Base-by-base conservation (phyloP, 2,113 vertebrate genomes). In the Pyrgilauda ruficollis region DNA sequence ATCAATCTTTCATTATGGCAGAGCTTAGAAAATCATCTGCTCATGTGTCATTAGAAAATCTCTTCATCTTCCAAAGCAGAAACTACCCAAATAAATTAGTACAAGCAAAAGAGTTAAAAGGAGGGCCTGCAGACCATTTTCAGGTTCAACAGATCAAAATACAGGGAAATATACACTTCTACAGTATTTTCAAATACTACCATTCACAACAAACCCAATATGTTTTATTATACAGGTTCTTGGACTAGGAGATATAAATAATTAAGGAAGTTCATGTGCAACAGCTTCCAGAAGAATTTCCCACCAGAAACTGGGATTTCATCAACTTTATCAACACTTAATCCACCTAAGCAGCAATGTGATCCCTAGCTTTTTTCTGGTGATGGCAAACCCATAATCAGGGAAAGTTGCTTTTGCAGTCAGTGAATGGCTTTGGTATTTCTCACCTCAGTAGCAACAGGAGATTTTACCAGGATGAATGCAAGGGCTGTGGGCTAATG, bases 1-100 rank as follows among this genome's bases (percentile, higher is more conserved):
- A 98, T 99, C 98, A 97, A 98, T 99, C 98, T 98, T 98, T 98
- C 94, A 98, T 97, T 95, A 92, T 6, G 7, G 85, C 73, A 96
- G 64, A 92, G 79, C 92, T 98, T 90, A 92, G 84, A 96, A 97
- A 96, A 93, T 90, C 87, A 94, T 84, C 77, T 89, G 67, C 78
- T 96, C 91, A 80, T 80, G 78, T 93, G 93, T 96, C 94, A 91
- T 93, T 96, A 97, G 70, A 80, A 96, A 98, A 96, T 93, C 96
- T 98, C 37, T 98, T 97, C 64, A 96, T 94, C 94, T 95, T 94
- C 86, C 77, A 58, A 6, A 78, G 10, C 8, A 62, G 73, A 94
- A 95, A 41, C 37, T 44, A 77, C 41, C 18, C 44, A 76, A 86
- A 87, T 59, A 79, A 83, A 85, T 75, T 46, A 91, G 37, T 72